Evolutionary conservation across 1,140 invertebrate species (phyloP).

Genomic region (Trypoxylus dichotomus): DNA sequence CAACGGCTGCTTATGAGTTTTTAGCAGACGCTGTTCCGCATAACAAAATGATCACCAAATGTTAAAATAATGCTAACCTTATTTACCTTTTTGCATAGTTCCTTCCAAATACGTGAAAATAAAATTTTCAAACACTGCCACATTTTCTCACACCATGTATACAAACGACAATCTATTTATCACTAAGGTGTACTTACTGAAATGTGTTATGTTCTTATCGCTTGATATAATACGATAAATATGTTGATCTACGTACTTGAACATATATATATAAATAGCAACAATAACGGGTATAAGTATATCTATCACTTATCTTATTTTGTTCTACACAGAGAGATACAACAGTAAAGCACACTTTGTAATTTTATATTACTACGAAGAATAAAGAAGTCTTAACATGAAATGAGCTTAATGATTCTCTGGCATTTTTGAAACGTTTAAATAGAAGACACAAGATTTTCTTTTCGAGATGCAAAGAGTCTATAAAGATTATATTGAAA

Average conservation of each 20-base stretch:
- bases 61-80: neutral
- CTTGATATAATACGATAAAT: neutral
- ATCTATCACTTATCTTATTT: too few relatives aligned
- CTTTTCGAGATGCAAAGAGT: too few relatives aligned
- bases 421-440: too few relatives aligned
- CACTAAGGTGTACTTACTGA: neutral
- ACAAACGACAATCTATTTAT: neutral
- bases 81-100: neutral
- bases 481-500: too few relatives aligned
- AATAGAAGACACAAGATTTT: too few relatives aligned
- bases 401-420: too few relatives aligned
- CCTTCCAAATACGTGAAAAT: neutral
- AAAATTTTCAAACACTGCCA: slow-evolving; percentile 8
- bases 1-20: neutral
- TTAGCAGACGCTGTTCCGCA: neutral
- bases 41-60: too few relatives aligned
- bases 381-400: too few relatives aligned
- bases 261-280: neutral
- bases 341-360: too few relatives aligned
- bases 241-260: neutral
- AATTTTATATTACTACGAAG: too few relatives aligned
- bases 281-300: too few relatives aligned
- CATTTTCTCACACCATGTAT: slow-evolving; percentile 5
- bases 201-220: neutral
- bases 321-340: too few relatives aligned